phyloP scores from a whole-genome alignment of 2,113 vertebrate species.

The Macquaria australasica region DNA sequence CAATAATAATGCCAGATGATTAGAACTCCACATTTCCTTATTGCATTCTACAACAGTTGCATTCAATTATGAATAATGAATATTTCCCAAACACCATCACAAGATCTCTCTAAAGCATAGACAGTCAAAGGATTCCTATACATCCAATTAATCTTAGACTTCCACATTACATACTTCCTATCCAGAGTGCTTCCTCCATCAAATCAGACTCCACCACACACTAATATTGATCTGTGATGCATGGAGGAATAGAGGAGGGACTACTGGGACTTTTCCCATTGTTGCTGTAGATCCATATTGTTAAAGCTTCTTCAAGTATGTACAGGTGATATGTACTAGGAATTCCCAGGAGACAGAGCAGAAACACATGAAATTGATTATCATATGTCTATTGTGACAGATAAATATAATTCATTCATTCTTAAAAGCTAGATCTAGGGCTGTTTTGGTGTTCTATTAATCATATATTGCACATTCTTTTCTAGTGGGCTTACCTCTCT shows the following conservation, averaged over 20 bases:
- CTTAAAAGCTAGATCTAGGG: slow-evolving; percentile 22
- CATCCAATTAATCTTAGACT: background rate
- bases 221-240: slow-evolving; percentile 31
- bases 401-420: slow-evolving; percentile 38
- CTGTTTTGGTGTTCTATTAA: slow-evolving; percentile 25
- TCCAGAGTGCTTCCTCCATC: background rate
- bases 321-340: background rate
- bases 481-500: background rate
- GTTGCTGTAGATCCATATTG: background rate
- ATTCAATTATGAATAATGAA: background rate
- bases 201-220: background rate
- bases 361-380: slow-evolving; percentile 26
- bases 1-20: background rate
- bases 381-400: slow-evolving; percentile 11
- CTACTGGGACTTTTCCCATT: background rate
- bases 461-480: slow-evolving; percentile 8
- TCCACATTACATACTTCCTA: background rate
- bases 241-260: background rate
- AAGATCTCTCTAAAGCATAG: background rate
- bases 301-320: background rate
- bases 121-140: background rate
- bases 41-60: background rate
- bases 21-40: background rate
- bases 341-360: slow-evolving; percentile 8
- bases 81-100: background rate